Evolutionary conservation across 2,113 vertebrate genomes (phyloP).

Genomic region (Malurus cyaneus): DNA sequence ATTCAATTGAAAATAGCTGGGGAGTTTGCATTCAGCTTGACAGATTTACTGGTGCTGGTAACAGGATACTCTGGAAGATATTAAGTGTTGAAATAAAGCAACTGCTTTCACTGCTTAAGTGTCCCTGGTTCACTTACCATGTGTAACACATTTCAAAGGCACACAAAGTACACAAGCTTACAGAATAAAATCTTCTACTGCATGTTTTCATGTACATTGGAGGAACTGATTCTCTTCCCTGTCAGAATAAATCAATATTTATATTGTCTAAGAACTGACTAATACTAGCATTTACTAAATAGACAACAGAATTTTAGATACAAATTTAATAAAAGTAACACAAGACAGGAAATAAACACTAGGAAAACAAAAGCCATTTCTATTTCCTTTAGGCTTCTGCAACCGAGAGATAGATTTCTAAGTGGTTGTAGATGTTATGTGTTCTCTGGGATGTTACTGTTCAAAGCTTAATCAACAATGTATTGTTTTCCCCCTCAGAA

Average conservation of each 20-base stretch:
- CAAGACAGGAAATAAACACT: slow-evolving; percentile 48
- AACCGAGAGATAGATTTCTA: neutral
- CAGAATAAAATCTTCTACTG: slow-evolving; percentile 27
- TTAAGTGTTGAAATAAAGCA: slow-evolving; percentile 20
- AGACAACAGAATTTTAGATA: slow-evolving; percentile 57
- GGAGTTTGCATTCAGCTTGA: neutral
- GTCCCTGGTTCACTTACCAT: neutral
- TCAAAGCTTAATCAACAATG: neutral
- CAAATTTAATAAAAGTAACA: slow-evolving; percentile 60
- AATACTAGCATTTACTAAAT: slow-evolving; percentile 66
- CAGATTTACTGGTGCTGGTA: neutral
- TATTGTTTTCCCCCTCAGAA: neutral
- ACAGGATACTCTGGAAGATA: neutral
- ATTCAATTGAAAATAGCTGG: neutral
- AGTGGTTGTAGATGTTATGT: neutral
- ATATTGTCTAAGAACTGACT: slow-evolving; percentile 57
- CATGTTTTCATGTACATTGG: neutral
- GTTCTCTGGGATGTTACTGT: neutral
- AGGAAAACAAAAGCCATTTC: slow-evolving; percentile 32
- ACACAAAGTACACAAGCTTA: neutral
- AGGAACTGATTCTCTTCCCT: slow-evolving; percentile 26
- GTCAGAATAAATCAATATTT: slow-evolving; percentile 69
- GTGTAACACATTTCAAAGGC: slow-evolving; percentile 16
- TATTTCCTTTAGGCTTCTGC: slow-evolving; percentile 27
- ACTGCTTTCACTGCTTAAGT: neutral